Evolutionary conservation across 2,797 vertebrate genomes (phyloP), one percentile per base, ranked within the genome.

Genomic region (Enteromius paludinosus): DNA sequence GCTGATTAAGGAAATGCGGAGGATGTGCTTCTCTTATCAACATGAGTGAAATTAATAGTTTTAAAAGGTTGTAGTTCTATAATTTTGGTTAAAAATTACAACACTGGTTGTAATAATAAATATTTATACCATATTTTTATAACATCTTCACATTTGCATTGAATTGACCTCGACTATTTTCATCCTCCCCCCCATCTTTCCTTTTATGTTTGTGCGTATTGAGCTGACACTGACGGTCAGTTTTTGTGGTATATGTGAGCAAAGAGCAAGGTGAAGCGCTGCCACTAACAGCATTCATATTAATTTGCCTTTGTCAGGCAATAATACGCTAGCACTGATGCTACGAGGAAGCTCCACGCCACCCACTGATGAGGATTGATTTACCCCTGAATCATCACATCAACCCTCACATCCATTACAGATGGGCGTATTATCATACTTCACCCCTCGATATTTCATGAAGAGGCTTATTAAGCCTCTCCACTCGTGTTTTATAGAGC

Each of bases 271-370:
- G 79, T 79, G 49, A 76, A 73, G 49, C 72, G 6, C 25, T 64
- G 49, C 30, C 20, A 11, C 74, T 79, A 79, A 76, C 76, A 77
- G 23, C 70, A 87, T 87, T 84, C 72, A 84, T 86, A 86, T 84
- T 87, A 59, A 84, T 87, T 86, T 84, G 68, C 78, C 65, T 74
- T 84, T 86, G 86, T 86, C 86, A 87, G 82, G 59, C 47, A 20
- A 71, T 87, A 87, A 87, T 87, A 78, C 79, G 84, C 81, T 83
- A 69, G 78, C n/a, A 18, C 73, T 85, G 68, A 82, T 79, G 65
- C 56, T 79, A 86, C 38, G 47, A 82, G 79, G 64, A 86, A 84
- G 72, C 70, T 59, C 18, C 35, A 78, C 33, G 54, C 75, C 81
- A 25, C 74, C 41, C 62, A 41, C 79, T 83, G 84, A 86, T 86